phyloP scores from a whole-genome alignment of 2,888 invertebrate species.

The Candidula unifasciata region DNA sequence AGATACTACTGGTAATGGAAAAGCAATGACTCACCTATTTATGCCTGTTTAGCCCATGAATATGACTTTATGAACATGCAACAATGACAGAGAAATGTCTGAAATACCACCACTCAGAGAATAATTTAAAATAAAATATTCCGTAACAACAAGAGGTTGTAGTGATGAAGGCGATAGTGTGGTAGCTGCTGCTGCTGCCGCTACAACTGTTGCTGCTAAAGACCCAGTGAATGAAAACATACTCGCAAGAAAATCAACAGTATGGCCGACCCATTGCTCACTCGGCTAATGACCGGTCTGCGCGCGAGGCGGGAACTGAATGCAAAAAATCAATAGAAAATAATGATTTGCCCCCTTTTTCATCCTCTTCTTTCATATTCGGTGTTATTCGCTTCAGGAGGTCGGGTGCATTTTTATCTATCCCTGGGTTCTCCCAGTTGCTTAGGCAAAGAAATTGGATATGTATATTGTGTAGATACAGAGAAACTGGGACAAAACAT shows the following conservation, averaged over 20 bases:
- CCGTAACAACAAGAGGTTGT: background rate
- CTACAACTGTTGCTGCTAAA: constrained; percentile 1
- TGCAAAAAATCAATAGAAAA: constrained; percentile 24
- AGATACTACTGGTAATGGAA: too few species aligned
- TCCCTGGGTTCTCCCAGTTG: background rate
- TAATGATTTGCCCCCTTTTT: constrained; percentile 18
- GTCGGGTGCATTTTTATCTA: background rate
- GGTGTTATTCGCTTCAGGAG: background rate
- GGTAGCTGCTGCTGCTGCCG: background rate
- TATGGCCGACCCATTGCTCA: background rate
- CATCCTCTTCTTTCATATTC: background rate
- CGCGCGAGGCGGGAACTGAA: constrained; percentile 25
- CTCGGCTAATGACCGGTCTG: background rate
- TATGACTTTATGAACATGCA: too few species aligned
- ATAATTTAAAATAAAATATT: background rate
- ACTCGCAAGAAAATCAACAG: background rate
- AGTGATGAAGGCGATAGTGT: background rate
- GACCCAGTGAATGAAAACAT: background rate
- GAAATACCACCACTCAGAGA: too few species aligned
- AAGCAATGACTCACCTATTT: too few species aligned
- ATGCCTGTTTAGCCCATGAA: too few species aligned
- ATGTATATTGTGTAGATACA: background rate
- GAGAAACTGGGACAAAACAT: too few species aligned
- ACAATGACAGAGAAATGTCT: too few species aligned
- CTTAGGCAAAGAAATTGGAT: background rate